Conservation (phyloP, 2,797 vertebrate species). For the Coendou prehensilis region DNA sequence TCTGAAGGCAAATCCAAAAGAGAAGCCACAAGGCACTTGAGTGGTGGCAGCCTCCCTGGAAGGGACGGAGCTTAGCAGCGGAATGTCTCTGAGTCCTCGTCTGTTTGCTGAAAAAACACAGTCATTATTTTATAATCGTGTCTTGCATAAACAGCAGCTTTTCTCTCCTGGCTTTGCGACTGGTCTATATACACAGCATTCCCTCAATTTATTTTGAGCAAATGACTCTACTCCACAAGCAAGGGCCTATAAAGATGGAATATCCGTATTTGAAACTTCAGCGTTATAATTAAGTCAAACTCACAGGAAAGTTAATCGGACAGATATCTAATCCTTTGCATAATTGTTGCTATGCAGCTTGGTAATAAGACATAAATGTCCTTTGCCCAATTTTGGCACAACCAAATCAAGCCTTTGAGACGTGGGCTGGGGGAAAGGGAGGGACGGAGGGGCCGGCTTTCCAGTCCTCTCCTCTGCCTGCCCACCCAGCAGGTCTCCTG, state of each 20-base stretch:
- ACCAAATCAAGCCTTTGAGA: slow-evolving; percentile 3
- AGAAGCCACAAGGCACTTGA: slow-evolving; percentile 73
- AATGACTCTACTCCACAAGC: slow-evolving; percentile 75
- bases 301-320: background rate
- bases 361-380: slow-evolving; percentile 57
- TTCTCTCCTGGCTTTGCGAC: slow-evolving; percentile 79
- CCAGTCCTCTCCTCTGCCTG: background rate
- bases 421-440: background rate
- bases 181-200: slow-evolving; percentile 74
- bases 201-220: slow-evolving; percentile 82
- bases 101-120: slow-evolving; percentile 84
- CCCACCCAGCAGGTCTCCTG: background rate
- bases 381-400: slow-evolving; percentile 49
- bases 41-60: slow-evolving; percentile 58
- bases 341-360: slow-evolving; percentile 5
- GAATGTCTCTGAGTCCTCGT: slow-evolving; percentile 81
- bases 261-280: background rate
- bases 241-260: slow-evolving; percentile 67
- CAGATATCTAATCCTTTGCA: slow-evolving; percentile 1
- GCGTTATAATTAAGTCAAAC: slow-evolving; percentile 47
- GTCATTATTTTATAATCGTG: slow-evolving; percentile 84
- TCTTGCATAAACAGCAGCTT: slow-evolving; percentile 81
- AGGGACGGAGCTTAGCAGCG: slow-evolving; percentile 67
- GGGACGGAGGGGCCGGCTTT: background rate
- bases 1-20: slow-evolving; percentile 75